Evolutionary conservation across 2,113 vertebrate genomes (phyloP).

Genomic region (Seriola dumerili): DNA sequence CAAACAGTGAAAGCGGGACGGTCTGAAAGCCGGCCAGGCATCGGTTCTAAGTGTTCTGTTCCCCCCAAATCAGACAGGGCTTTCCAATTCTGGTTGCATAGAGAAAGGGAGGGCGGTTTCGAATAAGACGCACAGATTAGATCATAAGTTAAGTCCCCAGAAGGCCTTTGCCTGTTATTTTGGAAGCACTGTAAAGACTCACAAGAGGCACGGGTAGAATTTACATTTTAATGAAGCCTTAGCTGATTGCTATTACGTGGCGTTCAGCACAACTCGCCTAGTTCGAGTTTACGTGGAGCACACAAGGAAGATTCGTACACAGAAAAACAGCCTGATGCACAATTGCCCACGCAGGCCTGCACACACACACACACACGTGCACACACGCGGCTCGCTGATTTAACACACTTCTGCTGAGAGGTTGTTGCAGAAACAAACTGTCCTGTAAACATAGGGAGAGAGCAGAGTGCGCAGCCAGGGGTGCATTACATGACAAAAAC

Average conservation of each 20-base stretch:
- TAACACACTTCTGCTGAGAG: conserved; percentile 64
- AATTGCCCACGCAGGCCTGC: conserved; percentile 19
- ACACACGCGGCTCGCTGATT: conserved; percentile 42
- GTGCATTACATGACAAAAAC: conserved; percentile 49
- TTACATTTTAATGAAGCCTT: conserved; percentile 81
- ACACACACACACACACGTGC: conserved; percentile 10
- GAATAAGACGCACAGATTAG: conserved; percentile 71
- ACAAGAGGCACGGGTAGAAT: conserved; percentile 69
- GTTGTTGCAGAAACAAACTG: conserved; percentile 64
- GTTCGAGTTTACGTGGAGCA: conserved; percentile 39
- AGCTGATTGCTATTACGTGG: conserved; percentile 71
- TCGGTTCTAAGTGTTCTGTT: conserved; percentile 68
- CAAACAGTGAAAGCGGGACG: conserved; percentile 72
- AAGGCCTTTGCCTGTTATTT: conserved; percentile 67
- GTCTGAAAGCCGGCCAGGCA: conserved; percentile 76
- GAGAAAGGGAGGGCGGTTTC: conserved; percentile 48
- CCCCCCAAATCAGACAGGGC: conserved; percentile 69
- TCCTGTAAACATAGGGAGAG: conserved; percentile 61
- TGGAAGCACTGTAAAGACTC: conserved; percentile 74
- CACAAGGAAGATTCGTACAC: conserved; percentile 26
- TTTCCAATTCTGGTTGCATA: conserved; percentile 58
- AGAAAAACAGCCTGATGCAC: conserved; percentile 22
- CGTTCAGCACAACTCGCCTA: conserved; percentile 46
- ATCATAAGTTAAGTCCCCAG: conserved; percentile 70
- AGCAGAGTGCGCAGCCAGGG: conserved; percentile 40